Percentiles rank a stretch among this genome's conserved stretches.
These are phyloP conservation scores for Trissolcus basalis DNA, from an alignment of 1,140 invertebrate species.

Conservation along the genomic window DNA sequence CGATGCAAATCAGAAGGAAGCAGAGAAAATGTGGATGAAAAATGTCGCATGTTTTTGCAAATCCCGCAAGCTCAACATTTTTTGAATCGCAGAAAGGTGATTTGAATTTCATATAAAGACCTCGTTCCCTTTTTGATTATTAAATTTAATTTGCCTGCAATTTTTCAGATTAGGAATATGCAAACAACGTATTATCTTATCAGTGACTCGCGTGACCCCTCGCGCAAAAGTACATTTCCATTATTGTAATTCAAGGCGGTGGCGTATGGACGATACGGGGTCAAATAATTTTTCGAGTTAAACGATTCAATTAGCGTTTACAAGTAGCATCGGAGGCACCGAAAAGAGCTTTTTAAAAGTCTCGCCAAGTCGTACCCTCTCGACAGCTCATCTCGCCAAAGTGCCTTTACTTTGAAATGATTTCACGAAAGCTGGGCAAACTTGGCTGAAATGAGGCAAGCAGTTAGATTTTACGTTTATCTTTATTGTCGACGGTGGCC, in stretches of 20 bases:
- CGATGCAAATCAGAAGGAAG: too few relatives aligned
- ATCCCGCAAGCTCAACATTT: too few relatives aligned
- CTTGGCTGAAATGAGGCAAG: constrained; percentile 44
- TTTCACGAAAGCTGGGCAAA: constrained; percentile 48
- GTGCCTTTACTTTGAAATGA: constrained; percentile 60
- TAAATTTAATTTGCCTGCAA: too few relatives aligned
- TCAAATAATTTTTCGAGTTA: constrained; percentile 32
- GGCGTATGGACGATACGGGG: constrained; percentile 23
- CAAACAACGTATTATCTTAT: too few relatives aligned
- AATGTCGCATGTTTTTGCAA: too few relatives aligned
- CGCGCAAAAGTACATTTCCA: too few relatives aligned
- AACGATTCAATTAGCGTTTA: constrained; percentile 61
- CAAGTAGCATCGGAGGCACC: constrained; percentile 40
- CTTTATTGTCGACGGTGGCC: constrained; percentile 58
- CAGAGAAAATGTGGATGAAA: too few relatives aligned
- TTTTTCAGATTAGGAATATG: too few relatives aligned
- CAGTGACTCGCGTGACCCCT: too few relatives aligned
- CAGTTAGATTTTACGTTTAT: constrained; percentile 73
- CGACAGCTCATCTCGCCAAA: constrained; percentile 62
- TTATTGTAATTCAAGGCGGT: constrained; percentile 11
- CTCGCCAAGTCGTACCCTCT: constrained; percentile 56
- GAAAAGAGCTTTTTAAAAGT: constrained; percentile 60
- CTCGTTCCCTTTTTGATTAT: too few relatives aligned
- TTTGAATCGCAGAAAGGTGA: too few relatives aligned
- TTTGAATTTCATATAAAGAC: too few relatives aligned